Evolutionary conservation across 2,888 invertebrate genomes (phyloP).

Genomic region (Eumerus sabulonum): DNA sequence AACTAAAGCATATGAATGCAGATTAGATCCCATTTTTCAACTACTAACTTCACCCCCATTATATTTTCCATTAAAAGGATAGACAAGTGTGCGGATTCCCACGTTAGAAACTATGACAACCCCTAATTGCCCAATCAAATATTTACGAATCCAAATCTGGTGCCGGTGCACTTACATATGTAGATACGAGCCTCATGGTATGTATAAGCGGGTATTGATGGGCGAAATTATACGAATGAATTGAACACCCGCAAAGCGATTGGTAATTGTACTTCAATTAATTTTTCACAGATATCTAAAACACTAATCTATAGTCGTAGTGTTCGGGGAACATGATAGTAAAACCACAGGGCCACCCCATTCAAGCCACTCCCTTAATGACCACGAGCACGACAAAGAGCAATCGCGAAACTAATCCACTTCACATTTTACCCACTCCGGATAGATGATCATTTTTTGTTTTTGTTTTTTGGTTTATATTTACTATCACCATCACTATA

Average conservation of each 20-base stretch:
- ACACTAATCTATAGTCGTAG: constrained; percentile 58
- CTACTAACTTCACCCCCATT: too few species aligned
- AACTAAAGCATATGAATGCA: constrained; percentile 9
- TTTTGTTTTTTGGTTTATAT: constrained; percentile 11
- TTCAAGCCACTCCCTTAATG: constrained; percentile 59
- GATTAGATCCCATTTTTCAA: constrained; percentile 5
- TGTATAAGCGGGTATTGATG: constrained; percentile 9
- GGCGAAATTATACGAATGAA: constrained; percentile 47
- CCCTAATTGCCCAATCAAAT: constrained; percentile 67
- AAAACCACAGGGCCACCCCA: background rate
- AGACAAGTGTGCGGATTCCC: constrained; percentile 59
- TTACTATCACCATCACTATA: constrained; percentile 34
- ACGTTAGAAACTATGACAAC: constrained; percentile 58
- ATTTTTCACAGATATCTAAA: constrained; percentile 62
- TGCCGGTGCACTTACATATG: background rate
- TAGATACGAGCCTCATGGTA: background rate
- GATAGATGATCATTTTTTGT: constrained; percentile 60
- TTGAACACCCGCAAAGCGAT: constrained; percentile 50
- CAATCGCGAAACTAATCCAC: constrained; percentile 68
- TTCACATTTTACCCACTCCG: constrained; percentile 63
- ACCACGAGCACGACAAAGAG: constrained; percentile 65
- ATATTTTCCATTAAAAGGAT: constrained; percentile 19
- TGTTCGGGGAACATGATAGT: background rate
- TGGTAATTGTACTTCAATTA: constrained; percentile 67
- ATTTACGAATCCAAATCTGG: constrained; percentile 46